Evolutionary conservation across 2,888 invertebrate species (phyloP).

Genomic region (Axea sp.): DNA sequence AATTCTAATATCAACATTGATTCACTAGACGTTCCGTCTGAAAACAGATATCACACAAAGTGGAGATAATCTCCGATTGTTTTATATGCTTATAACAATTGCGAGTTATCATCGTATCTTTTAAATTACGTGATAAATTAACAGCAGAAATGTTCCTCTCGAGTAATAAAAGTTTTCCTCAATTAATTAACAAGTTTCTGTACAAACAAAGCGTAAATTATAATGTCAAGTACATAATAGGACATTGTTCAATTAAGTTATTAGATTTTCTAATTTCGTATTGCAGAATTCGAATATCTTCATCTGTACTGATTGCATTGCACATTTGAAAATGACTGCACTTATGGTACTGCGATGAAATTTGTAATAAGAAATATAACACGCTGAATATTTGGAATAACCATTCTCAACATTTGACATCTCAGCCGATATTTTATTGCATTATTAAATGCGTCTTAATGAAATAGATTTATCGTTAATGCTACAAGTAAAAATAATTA

Average conservation of each 20-base stretch:
- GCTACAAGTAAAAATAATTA: no score
- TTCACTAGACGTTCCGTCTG: constrained; percentile 15
- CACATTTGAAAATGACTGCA: no score
- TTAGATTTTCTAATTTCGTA: constrained; percentile 27
- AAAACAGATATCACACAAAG: constrained; percentile 14
- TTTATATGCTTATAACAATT: constrained; percentile 13
- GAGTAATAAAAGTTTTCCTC: constrained; percentile 34
- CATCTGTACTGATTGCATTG: no score
- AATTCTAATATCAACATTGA: constrained; percentile 34
- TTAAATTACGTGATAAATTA: constrained; percentile 41
- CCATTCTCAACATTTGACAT: no score
- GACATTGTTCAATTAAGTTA: constrained; percentile 35
- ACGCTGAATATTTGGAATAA: no score
- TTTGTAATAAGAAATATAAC: no score
- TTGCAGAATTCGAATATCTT: no score
- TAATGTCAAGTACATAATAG: constrained; percentile 19
- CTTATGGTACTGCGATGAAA: no score
- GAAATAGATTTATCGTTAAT: no score
- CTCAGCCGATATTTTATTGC: no score
- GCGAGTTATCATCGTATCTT: constrained; percentile 33
- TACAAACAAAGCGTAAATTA: constrained; percentile 4
- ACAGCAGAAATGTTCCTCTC: constrained; percentile 13
- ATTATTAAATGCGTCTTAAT: no score
- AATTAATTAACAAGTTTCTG: constrained; percentile 45
- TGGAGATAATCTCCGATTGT: constrained; percentile 27